Conservation (phyloP, 2,113 vertebrate species). For the Psophia crepitans region DNA sequence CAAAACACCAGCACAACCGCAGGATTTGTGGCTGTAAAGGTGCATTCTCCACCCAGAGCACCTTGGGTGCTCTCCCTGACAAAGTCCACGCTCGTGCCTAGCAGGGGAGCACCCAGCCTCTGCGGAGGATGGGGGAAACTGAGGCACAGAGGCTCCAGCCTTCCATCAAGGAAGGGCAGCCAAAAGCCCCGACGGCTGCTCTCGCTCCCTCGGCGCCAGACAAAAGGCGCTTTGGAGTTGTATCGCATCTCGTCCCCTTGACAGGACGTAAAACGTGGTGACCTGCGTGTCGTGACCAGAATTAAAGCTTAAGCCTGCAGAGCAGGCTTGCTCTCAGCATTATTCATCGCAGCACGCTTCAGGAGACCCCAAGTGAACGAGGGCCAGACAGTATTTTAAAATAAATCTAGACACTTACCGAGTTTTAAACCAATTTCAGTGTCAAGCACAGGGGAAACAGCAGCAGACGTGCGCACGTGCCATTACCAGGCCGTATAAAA, state of each 20-base stretch:
- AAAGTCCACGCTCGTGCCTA: neutral
- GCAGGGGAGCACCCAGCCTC: fast-evolving
- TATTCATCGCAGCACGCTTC: neutral
- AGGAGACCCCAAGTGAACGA: neutral
- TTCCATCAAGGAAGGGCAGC: neutral
- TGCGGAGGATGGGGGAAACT: neutral
- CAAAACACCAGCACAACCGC: neutral
- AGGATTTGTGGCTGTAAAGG: neutral
- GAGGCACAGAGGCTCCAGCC: neutral
- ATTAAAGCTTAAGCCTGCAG: neutral
- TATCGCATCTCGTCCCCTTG: neutral
- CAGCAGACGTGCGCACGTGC: neutral
- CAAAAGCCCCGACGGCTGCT: fast-evolving
- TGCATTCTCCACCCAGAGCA: neutral
- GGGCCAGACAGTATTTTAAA: neutral
- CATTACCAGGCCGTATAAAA: fast-evolving
- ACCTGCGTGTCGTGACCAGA: neutral
- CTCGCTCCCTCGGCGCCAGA: neutral
- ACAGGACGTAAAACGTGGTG: neutral
- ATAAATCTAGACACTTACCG: neutral
- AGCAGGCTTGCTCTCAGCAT: neutral
- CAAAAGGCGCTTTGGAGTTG: neutral
- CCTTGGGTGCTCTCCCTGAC: fast-evolving
- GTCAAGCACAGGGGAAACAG: neutral
- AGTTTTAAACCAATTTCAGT: neutral